Percentiles rank a stretch among this genome's conserved stretches.
Conservation (phyloP, 1,140 invertebrate species). For the Drosophila neocordata region DNA sequence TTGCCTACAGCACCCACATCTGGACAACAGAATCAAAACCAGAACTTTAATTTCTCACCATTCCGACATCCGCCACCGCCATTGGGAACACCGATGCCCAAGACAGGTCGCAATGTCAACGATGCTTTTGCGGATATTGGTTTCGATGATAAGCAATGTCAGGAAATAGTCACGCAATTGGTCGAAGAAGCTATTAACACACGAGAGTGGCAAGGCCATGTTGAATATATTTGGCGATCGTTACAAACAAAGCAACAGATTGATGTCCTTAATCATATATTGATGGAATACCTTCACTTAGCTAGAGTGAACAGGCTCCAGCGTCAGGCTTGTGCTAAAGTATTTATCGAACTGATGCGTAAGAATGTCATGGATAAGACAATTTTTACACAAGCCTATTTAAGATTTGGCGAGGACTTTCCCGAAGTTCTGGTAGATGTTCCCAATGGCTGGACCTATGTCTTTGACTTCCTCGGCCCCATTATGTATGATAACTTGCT, state of each 20-base stretch:
- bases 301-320: slow-evolving; percentile 50
- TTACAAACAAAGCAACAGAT: slow-evolving; percentile 45
- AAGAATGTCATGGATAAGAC: slow-evolving; percentile 54
- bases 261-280: slow-evolving; percentile 48
- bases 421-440: slow-evolving; percentile 70
- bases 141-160: slow-evolving; percentile 50
- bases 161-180: slow-evolving; percentile 52
- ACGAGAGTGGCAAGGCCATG: slow-evolving; percentile 58
- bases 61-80: slow-evolving; percentile 43
- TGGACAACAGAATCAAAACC: not conserved
- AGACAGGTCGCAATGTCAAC: slow-evolving; percentile 13
- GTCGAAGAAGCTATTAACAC: slow-evolving; percentile 63
- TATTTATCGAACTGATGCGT: slow-evolving; percentile 58
- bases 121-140: not conserved
- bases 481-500: slow-evolving; percentile 58
- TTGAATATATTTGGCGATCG: slow-evolving; percentile 49
- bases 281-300: slow-evolving; percentile 67
- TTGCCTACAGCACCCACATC: not conserved
- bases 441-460: slow-evolving; percentile 72
- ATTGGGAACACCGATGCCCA: not conserved
- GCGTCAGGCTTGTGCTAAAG: slow-evolving; percentile 55
- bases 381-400: slow-evolving; percentile 55
- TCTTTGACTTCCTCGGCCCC: slow-evolving; percentile 76
- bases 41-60: slow-evolving; percentile 33
- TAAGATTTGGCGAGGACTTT: slow-evolving; percentile 59